A percentile compares a stretch with the other conserved stretches of the same genome.
Conservation (phyloP, 1,140 invertebrate genomes). For the Drosophila kanapiae region DNA sequence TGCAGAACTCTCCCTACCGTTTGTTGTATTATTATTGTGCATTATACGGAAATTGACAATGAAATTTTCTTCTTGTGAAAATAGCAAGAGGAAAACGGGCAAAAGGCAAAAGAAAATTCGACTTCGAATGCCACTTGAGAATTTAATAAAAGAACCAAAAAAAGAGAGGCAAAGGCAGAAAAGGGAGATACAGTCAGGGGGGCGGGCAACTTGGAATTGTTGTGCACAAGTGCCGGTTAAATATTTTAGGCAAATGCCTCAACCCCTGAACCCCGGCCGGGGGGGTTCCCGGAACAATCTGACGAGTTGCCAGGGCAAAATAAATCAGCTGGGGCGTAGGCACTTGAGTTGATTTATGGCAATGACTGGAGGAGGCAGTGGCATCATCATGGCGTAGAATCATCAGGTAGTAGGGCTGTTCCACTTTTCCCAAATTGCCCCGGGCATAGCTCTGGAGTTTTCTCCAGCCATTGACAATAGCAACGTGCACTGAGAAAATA, state of each 20-base stretch:
- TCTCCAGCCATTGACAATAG: constrained; percentile 36
- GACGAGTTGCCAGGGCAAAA: constrained; percentile 65
- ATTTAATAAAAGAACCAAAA: constrained; percentile 74
- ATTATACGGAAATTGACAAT: constrained; percentile 83
- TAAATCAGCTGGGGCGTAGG: constrained; percentile 82
- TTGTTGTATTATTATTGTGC: constrained; percentile 75
- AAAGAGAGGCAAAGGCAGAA: constrained; percentile 3
- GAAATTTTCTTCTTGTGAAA: constrained; percentile 68
- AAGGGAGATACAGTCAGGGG: constrained; percentile 25
- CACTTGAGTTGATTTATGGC: constrained; percentile 81
- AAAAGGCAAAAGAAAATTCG: constrained; percentile 56
- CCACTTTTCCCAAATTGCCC: constrained; percentile 48
- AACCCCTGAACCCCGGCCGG: constrained; percentile 2
- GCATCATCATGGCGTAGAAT: constrained; percentile 38
- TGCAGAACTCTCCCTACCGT: constrained; percentile 14
- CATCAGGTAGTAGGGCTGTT: constrained; percentile 67
- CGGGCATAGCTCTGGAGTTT: constrained; percentile 26
- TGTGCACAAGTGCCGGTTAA: constrained; percentile 80
- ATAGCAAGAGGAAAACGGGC: constrained; percentile 53
- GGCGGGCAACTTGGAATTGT: constrained; percentile 68
- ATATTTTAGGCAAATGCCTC: constrained; percentile 76
- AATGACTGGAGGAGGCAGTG: constrained; percentile 38
- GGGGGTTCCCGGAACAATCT: constrained; percentile 3
- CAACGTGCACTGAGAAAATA: constrained; percentile 1
- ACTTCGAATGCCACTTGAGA: constrained; percentile 78